phyloP scores from a whole-genome alignment of 2,113 vertebrate genomes.

The Merops nubicus region DNA sequence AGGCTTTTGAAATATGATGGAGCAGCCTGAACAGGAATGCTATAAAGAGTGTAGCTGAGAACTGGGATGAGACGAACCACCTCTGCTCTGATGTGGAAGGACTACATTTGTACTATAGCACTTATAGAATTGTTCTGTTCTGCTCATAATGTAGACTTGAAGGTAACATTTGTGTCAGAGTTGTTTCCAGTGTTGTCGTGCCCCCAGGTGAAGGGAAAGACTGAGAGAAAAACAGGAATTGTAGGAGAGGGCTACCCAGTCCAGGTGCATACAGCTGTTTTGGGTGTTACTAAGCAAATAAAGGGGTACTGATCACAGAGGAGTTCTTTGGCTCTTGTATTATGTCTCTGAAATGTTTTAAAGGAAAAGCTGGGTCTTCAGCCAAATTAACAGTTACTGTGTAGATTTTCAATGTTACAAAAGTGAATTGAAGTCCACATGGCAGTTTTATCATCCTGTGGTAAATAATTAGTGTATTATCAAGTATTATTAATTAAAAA shows the following conservation, averaged over 20 bases:
- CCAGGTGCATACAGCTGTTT: background rate
- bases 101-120: background rate
- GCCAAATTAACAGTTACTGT: background rate
- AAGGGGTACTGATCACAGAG: background rate
- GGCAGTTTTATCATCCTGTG: background rate
- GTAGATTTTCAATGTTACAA: background rate
- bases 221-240: background rate
- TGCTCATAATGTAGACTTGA: background rate
- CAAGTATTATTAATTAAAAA: background rate
- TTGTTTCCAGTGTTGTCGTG: background rate
- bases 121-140: background rate
- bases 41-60: background rate
- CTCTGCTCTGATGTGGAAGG: background rate
- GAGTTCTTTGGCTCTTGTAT: background rate
- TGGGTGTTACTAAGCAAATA: background rate
- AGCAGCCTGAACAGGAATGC: background rate
- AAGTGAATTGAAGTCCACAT: background rate
- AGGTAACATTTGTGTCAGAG: background rate
- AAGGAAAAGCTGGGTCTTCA: background rate
- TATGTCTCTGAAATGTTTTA: background rate
- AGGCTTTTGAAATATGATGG: background rate
- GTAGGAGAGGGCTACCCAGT: background rate
- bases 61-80: background rate
- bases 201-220: background rate
- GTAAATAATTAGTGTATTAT: background rate